Conservation (phyloP, 92 coral and sea anemone species). For the Epizoanthus ramosus region DNA sequence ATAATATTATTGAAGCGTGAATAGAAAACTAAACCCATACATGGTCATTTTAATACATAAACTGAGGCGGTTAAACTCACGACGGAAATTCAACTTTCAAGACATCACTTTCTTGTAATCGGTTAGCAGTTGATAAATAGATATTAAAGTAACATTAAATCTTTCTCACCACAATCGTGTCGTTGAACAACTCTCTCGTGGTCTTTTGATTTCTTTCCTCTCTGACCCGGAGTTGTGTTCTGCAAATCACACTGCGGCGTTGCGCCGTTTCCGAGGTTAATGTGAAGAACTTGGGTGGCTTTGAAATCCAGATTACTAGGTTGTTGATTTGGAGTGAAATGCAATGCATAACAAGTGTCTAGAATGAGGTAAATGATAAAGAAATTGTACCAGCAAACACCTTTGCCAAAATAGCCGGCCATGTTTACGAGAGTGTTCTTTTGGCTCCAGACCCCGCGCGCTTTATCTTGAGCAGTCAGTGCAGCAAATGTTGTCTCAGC, state of each 20-base stretch:
- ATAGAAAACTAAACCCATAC: too few species aligned
- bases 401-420: constrained; percentile 8
- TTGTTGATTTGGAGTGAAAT: constrained; percentile 14
- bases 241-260: constrained; percentile 49
- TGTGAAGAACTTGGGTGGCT: constrained; percentile 68
- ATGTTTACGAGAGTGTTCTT: neutral
- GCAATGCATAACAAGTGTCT: constrained; percentile 26
- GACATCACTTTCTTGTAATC: neutral
- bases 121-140: neutral
- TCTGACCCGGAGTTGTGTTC: constrained; percentile 59
- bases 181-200: neutral
- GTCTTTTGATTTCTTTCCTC: constrained; percentile 41
- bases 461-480: constrained; percentile 2
- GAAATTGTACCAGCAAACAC: constrained; percentile 10
- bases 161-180: constrained; percentile 6
- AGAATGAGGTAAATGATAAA: constrained; percentile 16
- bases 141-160: neutral
- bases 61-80: too few species aligned
- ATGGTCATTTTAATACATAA: too few species aligned
- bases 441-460: neutral
- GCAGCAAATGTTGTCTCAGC: neutral
- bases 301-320: constrained; percentile 20
- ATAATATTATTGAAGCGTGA: too few species aligned
- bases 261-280: constrained; percentile 61
- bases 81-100: neutral